A percentile compares a stretch with the other conserved stretches of the same genome.
phyloP scores from a whole-genome alignment of 2,113 vertebrate species.

The Pyrgilauda ruficollis region DNA sequence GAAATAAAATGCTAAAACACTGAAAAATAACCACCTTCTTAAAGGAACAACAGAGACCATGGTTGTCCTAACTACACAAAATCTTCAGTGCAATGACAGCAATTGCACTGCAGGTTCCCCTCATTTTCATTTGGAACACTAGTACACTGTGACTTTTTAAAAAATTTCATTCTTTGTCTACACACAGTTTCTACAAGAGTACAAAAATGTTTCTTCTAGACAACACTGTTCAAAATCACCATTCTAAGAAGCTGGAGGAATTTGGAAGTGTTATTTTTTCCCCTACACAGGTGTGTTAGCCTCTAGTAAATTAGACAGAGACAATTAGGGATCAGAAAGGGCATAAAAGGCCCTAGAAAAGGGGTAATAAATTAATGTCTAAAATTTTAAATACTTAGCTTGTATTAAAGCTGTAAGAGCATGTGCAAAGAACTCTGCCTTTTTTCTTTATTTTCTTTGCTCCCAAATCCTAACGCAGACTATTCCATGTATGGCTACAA shows the following conservation, averaged over 20 bases:
- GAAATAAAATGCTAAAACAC: background rate
- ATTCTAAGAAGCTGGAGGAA: background rate
- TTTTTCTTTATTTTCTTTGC: background rate
- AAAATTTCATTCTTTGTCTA: background rate
- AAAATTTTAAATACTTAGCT: background rate
- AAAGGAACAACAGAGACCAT: background rate
- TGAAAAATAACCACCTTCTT: background rate
- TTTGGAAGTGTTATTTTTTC: background rate
- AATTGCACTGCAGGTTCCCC: background rate
- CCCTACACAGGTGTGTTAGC: background rate
- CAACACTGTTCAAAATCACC: background rate
- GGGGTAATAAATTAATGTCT: background rate
- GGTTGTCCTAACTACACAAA: background rate
- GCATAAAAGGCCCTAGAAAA: background rate
- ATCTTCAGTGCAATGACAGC: background rate
- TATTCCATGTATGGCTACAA: background rate
- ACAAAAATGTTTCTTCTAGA: background rate
- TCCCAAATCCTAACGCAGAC: background rate
- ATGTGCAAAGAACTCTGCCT: background rate
- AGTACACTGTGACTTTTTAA: background rate
- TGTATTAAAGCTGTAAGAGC: background rate
- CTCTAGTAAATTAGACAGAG: background rate
- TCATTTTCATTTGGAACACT: background rate
- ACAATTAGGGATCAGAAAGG: background rate
- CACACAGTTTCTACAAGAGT: background rate